A percentile compares a stretch with the other conserved stretches of the same genome.
Conservation (phyloP, 2,888 invertebrate species). For the Xanthia icteritia region DNA sequence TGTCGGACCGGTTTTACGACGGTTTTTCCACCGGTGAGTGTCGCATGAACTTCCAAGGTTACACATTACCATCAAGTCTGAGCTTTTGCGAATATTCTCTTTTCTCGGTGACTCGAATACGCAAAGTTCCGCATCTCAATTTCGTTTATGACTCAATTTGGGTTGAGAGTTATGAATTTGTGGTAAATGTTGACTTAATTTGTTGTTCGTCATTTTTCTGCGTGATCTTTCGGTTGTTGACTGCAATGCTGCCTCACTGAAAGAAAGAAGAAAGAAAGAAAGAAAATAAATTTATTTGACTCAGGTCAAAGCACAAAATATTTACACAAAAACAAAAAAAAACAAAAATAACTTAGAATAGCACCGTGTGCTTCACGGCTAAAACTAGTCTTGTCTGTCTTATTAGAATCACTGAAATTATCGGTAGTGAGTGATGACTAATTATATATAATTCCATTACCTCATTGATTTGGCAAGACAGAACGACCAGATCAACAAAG, state of each 20-base stretch:
- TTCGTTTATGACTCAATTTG: slow-evolving; percentile 61
- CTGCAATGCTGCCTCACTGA: not conserved
- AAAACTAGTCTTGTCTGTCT: not conserved
- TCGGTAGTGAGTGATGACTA: not conserved
- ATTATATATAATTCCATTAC: not conserved
- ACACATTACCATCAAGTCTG: slow-evolving; percentile 62
- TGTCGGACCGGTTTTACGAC: slow-evolving; percentile 54
- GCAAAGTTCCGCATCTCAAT: slow-evolving; percentile 51
- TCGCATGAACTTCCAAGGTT: slow-evolving; percentile 56
- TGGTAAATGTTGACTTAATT: slow-evolving; percentile 44
- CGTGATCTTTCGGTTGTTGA: slow-evolving; percentile 21
- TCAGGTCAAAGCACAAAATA: too few species aligned
- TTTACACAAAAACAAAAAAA: too few species aligned
- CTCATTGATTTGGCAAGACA: not conserved
- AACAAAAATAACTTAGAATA: too few species aligned
- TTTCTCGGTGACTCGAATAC: slow-evolving; percentile 31
- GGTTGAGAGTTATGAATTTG: slow-evolving; percentile 47
- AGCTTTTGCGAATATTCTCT: slow-evolving; percentile 47
- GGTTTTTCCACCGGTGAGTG: slow-evolving; percentile 40
- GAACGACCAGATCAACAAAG: not conserved
- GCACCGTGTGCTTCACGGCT: too few species aligned
- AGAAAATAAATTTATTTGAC: too few species aligned
- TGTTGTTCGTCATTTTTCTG: slow-evolving; percentile 24
- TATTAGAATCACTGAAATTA: too few species aligned
- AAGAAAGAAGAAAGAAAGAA: too few species aligned